Conservation (phyloP, 2,797 vertebrate species). For the Falco cherrug region DNA sequence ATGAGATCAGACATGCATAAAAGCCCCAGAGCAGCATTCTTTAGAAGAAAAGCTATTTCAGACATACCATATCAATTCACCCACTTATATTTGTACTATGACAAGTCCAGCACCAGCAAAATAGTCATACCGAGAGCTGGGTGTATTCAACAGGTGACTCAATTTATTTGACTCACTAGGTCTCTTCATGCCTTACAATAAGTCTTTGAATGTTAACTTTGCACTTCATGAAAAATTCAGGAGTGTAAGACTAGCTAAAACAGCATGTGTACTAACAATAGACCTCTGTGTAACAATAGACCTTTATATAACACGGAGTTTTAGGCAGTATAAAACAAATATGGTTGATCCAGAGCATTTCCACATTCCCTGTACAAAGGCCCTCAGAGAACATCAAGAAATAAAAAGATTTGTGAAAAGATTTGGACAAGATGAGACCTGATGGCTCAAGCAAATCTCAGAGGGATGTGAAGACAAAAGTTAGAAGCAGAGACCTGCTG, state of each 20-base stretch:
- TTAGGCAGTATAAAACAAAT: not conserved
- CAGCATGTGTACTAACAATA: not conserved
- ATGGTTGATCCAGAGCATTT: not conserved
- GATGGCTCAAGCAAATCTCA: not conserved
- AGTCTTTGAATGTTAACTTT: not conserved
- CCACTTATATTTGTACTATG: not conserved
- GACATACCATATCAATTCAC: constrained; percentile 40
- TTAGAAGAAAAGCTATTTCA: constrained; percentile 42
- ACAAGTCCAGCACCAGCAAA: constrained; percentile 29
- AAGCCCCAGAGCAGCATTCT: constrained; percentile 43
- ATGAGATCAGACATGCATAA: constrained; percentile 63
- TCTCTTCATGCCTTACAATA: not conserved
- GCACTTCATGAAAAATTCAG: not conserved
- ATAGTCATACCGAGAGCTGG: not conserved
- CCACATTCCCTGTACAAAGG: not conserved
- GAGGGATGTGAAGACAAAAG: not conserved
- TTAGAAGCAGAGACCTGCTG: not conserved
- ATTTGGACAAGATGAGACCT: not conserved
- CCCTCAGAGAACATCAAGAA: not conserved
- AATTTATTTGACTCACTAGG: not conserved
- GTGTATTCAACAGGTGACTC: constrained; percentile 8
- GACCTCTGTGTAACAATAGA: not conserved
- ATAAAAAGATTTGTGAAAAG: not conserved
- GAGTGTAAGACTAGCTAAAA: not conserved
- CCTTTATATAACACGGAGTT: not conserved